Percentiles rank a stretch among this genome's conserved stretches.
Evolutionary conservation across 2,888 invertebrate species (phyloP).

Genomic region (Scaptodrosophila latifasciaeformis): DNA sequence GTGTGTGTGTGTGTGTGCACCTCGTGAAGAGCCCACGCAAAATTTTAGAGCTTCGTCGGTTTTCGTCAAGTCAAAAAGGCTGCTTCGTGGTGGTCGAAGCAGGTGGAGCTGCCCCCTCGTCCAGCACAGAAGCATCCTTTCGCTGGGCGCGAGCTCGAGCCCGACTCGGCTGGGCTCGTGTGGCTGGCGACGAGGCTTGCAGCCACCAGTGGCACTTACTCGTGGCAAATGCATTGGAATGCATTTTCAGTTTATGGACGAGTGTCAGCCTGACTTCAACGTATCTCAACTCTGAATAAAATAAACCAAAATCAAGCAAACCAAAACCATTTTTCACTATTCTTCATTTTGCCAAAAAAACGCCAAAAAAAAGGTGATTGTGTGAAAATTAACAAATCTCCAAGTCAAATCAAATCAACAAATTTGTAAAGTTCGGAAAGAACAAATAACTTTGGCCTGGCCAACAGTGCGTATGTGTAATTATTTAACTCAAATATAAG

Average conservation of each 20-base stretch:
- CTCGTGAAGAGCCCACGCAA: too few species aligned
- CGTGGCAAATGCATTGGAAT: slow-evolving; percentile 54
- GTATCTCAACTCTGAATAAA: slow-evolving; percentile 27
- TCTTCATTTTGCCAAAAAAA: too few species aligned
- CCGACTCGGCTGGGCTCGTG: neutral
- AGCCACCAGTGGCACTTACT: slow-evolving; percentile 22
- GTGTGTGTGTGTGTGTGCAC: too few species aligned
- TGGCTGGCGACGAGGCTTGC: slow-evolving; percentile 22
- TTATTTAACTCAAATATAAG: neutral
- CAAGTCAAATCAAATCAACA: too few species aligned
- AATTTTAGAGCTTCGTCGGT: neutral
- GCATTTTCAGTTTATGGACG: slow-evolving; percentile 54
- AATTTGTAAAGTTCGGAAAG: too few species aligned
- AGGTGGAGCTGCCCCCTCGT: too few species aligned
- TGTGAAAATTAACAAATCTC: too few species aligned
- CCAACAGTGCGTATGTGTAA: neutral
- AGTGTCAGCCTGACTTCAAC: slow-evolving; percentile 64
- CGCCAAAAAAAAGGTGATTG: too few species aligned
- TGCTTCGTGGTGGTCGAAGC: too few species aligned
- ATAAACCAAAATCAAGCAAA: too few species aligned
- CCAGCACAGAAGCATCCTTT: slow-evolving; percentile 16
- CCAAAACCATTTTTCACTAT: too few species aligned
- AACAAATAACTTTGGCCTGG: too few species aligned
- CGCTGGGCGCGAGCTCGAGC: slow-evolving; percentile 1
- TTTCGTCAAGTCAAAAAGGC: slow-evolving; percentile 8